Evolutionary conservation across 2,888 invertebrate genomes (phyloP), one percentile per base, ranked within the genome.

Genomic region (Andrena fulva): DNA sequence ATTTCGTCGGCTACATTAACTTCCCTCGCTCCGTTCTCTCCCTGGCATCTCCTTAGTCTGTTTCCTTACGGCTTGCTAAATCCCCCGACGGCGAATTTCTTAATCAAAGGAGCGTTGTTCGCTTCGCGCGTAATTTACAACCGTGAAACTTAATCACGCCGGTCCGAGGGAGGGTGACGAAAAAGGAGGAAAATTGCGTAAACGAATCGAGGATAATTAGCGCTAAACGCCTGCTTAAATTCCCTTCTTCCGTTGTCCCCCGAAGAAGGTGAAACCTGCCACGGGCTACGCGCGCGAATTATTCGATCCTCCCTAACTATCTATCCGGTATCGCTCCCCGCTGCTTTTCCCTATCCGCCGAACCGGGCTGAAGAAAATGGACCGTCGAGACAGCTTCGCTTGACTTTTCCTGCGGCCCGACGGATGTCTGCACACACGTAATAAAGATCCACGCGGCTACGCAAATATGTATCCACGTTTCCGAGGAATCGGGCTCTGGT

Each of bases 1-100:
- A 86, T 86, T 86, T 83, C 73, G 20, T 66, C 56, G 35, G 77
- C 69, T 77, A 75, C 76, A 71, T 86, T 86, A 80, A 86, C 86
- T 84, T 68, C 24, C 82, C 73, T 2, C 20, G 67, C 69, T 54
- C 59, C 60, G 77, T 71, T 71, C 56, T 10, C 33, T 29, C 27
- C 52, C 64, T 20, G 62, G 52, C 56, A 27, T 62, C 70, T 63
- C 67, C 62, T 33, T 29, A 20, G 48, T 48, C 77, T 59, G 63
- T 80, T 81, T 80, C 73, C 73, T 63, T 69, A 81, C 82, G 50
- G 63, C 73, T 72, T 20, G 6, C 67, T 56, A 59, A 73, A 73
- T 74, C 74, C 80, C 74, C 63, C 31, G 63, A 24, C 24, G 71
- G 77, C 77, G 77, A 64, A 72, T 83, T 77, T 68, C 82, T 82